Conservation (phyloP, 1,140 invertebrate genomes). For the Listronotus oregonensis region DNA sequence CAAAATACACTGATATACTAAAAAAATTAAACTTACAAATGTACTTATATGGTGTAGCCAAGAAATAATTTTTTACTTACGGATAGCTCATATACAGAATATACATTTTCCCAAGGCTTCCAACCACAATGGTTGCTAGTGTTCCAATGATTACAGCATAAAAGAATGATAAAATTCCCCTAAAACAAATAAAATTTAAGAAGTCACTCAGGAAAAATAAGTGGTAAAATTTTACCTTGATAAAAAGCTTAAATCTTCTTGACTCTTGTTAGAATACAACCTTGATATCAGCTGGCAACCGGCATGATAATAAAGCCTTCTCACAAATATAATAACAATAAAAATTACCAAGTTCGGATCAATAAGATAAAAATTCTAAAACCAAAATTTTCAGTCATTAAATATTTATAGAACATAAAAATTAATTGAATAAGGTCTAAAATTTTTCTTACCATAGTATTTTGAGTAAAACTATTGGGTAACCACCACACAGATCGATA, state of each 20-base stretch:
- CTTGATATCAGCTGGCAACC: constrained; percentile 47
- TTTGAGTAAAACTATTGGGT: constrained; percentile 85
- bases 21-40: constrained; percentile 43
- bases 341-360: constrained; percentile 85
- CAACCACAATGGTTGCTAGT: constrained; percentile 19
- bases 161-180: constrained; percentile 45
- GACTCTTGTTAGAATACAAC: constrained; percentile 39
- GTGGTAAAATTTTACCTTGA: constrained; percentile 25
- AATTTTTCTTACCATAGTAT: constrained; percentile 74
- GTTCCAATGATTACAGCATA: constrained; percentile 25
- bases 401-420: no score
- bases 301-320: constrained; percentile 72
- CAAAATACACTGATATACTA: constrained; percentile 81
- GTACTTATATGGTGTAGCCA: neutral
- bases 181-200: constrained; percentile 6
- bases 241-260: constrained; percentile 32
- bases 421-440: neutral
- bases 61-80: constrained; percentile 74
- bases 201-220: no score
- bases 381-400: constrained; percentile 46
- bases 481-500: constrained; percentile 98
- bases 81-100: constrained; percentile 86
- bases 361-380: constrained; percentile 94
- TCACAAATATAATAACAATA: constrained; percentile 76
- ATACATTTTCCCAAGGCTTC: constrained; percentile 68